Conservation (phyloP, 2,888 invertebrate species). For the Orthosia cruda region DNA sequence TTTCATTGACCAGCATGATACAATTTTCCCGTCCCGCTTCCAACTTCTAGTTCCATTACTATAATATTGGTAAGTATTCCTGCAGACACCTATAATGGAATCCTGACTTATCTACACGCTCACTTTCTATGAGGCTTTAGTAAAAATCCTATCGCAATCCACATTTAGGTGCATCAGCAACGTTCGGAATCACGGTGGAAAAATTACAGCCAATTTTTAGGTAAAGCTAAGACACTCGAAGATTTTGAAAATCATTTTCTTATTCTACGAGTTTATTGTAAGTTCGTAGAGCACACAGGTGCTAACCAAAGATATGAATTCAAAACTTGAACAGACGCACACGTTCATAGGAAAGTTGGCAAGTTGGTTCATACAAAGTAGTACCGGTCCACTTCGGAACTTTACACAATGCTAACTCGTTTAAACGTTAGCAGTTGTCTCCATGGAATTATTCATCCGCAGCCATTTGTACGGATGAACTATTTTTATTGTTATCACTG, state of each 20-base stretch:
- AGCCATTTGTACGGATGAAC: conserved; percentile 30
- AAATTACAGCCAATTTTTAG: conserved; percentile 23
- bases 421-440: conserved; percentile 45
- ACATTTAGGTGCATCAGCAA: conserved; percentile 48
- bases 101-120: conserved; percentile 46
- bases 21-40: conserved; percentile 8
- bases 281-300: conserved; percentile 44
- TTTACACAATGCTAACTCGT: conserved; percentile 39
- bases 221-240: conserved; percentile 16
- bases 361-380: conserved; percentile 60
- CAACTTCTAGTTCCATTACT: conserved; percentile 11
- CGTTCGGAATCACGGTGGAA: conserved; percentile 21
- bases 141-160: conserved; percentile 51
- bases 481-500: conserved; percentile 22
- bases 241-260: conserved; percentile 48
- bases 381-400: conserved; percentile 49
- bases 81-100: conserved; percentile 42
- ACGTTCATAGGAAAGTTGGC: conserved; percentile 54
- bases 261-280: conserved; percentile 49
- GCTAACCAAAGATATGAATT: conserved; percentile 62
- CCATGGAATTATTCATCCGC: conserved; percentile 41
- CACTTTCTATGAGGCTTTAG: conserved; percentile 39
- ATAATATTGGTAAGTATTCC: conserved; percentile 32
- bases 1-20: neutral
- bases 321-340: conserved; percentile 54